These are phyloP conservation scores for Eupleurogrammus muticus DNA, from an alignment of 2,797 vertebrate genomes.

Conservation along the genomic window DNA sequence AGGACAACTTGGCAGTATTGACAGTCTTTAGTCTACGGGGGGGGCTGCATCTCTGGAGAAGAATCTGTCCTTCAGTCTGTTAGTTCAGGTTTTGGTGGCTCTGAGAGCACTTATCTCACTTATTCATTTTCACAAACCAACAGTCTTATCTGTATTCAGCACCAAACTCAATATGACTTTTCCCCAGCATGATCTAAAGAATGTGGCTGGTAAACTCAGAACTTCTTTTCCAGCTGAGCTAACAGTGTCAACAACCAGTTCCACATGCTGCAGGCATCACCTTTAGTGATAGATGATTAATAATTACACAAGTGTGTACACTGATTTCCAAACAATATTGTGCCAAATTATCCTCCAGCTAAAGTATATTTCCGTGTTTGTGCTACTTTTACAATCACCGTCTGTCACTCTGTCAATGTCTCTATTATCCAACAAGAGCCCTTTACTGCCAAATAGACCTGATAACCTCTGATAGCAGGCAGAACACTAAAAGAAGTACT, in stretches of 20 bases:
- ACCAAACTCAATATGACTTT: not conserved
- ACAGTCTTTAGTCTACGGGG: no score
- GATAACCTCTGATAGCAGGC: constrained; percentile 53
- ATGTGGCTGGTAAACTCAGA: not conserved
- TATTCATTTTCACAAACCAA: not conserved
- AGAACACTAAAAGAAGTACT: constrained; percentile 31
- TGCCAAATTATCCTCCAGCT: constrained; percentile 1
- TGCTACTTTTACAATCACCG: constrained; percentile 9
- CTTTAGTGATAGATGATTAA: not conserved
- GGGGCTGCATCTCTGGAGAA: no score
- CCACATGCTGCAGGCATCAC: no score
- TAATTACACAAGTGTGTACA: not conserved
- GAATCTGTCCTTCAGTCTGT: no score
- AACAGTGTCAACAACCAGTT: not conserved
- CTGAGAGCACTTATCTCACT: no score
- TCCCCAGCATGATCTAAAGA: not conserved
- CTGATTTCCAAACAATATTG: constrained; percentile 2
- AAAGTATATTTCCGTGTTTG: constrained; percentile 8
- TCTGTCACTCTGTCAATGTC: constrained; percentile 30
- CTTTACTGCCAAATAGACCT: constrained; percentile 51
- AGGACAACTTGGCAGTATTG: no score
- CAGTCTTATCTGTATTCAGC: not conserved
- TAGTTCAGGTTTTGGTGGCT: no score
- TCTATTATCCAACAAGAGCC: constrained; percentile 16
- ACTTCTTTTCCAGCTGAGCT: constrained; percentile 3